phyloP scores from a whole-genome alignment of 2,888 invertebrate genomes.

The Neoascia interrupta region DNA sequence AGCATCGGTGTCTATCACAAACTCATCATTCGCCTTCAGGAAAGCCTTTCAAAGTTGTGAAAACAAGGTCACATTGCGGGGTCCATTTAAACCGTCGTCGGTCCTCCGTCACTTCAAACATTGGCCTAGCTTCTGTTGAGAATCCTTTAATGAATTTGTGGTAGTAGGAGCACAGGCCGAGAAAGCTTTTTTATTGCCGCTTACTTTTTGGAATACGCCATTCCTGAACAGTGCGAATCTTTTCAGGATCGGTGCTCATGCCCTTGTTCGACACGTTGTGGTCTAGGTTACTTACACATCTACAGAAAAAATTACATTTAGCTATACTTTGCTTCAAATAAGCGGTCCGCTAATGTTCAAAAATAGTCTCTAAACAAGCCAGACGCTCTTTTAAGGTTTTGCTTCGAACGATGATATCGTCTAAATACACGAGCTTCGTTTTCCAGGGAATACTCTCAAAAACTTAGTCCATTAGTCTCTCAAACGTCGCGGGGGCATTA shows the following conservation, averaged over 20 bases:
- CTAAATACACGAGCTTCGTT: slow-evolving; percentile 63
- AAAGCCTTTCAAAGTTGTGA: too few species aligned
- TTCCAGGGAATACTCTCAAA: slow-evolving; percentile 46
- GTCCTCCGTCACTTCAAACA: slow-evolving; percentile 9
- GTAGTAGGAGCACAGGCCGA: slow-evolving; percentile 18
- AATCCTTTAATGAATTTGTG: slow-evolving; percentile 4
- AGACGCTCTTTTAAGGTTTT: slow-evolving; percentile 56
- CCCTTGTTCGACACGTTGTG: slow-evolving; percentile 29
- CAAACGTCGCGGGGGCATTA: slow-evolving; percentile 65
- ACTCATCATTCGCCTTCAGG: too few species aligned
- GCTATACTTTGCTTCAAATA: slow-evolving; percentile 29
- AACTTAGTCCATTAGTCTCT: slow-evolving; percentile 61
- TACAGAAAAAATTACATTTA: too few species aligned
- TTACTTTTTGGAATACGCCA: slow-evolving; percentile 10
- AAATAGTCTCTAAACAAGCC: slow-evolving; percentile 4
- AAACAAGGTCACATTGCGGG: too few species aligned
- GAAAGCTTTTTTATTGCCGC: slow-evolving; percentile 14
- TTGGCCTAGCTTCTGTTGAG: slow-evolving; percentile 14
- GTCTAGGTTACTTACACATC: slow-evolving; percentile 21
- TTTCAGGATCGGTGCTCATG: slow-evolving; percentile 5
- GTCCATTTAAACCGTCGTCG: slow-evolving; percentile 1
- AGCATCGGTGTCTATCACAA: background rate
- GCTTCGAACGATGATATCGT: slow-evolving; percentile 64
- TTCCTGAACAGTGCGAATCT: slow-evolving; percentile 12
- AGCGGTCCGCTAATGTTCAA: background rate